A percentile compares a stretch with the other conserved stretches of the same genome.
Evolutionary conservation across 2,113 vertebrate genomes (phyloP).

Genomic region (Chamaetylas fuelleborni): DNA sequence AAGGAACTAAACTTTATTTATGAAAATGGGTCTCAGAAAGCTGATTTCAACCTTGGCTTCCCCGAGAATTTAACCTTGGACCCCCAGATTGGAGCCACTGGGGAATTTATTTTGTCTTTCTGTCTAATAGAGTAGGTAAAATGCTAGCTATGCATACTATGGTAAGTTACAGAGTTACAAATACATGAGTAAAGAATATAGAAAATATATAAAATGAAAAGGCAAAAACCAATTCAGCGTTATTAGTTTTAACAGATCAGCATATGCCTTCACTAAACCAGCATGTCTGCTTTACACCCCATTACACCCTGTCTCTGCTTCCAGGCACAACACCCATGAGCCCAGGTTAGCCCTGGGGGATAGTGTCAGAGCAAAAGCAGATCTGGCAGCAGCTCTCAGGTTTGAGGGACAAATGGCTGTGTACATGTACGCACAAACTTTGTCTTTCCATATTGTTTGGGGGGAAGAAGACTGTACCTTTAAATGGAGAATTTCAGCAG

Average conservation of each 20-base stretch:
- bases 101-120: too few species aligned
- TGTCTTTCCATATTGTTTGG: neutral
- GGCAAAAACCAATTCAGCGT: neutral
- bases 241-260: neutral
- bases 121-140: neutral
- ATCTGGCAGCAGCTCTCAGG: neutral
- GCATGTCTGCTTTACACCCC: accelerated
- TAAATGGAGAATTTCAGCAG: neutral
- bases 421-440: neutral
- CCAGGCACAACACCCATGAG: accelerated
- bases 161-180: neutral
- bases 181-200: neutral
- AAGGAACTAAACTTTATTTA: neutral
- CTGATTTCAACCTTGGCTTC: neutral
- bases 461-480: neutral
- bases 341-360: neutral
- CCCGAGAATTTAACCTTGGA: neutral
- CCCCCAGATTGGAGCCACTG: neutral
- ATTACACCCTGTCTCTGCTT: neutral
- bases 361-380: neutral
- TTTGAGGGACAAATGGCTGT: neutral
- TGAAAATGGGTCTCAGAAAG: neutral
- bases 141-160: neutral
- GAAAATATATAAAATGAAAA: neutral
- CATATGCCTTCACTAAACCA: neutral